These are phyloP conservation scores for Julus scanicus DNA, from an alignment of 2,888 invertebrate species.

Conservation along the genomic window DNA sequence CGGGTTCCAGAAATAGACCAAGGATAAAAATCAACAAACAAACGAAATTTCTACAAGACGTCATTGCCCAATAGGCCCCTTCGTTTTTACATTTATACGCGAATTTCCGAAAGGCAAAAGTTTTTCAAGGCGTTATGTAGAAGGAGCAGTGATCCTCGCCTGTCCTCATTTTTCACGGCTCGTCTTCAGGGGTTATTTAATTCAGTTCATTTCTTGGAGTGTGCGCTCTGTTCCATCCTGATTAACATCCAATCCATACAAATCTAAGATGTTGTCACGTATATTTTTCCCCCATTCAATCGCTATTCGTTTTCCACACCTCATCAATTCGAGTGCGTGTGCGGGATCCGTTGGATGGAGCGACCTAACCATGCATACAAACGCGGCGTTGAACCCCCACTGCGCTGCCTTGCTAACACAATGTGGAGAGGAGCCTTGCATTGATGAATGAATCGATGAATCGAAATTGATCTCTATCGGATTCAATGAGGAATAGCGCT, in stretches of 20 bases:
- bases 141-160: no score
- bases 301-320: constrained; percentile 4
- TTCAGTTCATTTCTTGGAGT: constrained; percentile 1
- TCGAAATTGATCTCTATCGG: constrained; percentile 42
- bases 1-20: no score
- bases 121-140: no score
- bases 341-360: constrained; percentile 34
- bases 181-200: constrained; percentile 38
- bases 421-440: constrained; percentile 13
- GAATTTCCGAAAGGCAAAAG: no score
- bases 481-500: constrained; percentile 32
- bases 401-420: background rate
- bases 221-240: constrained; percentile 39
- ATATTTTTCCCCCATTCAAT: constrained; percentile 3
- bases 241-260: constrained; percentile 42
- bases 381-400: background rate
- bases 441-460: constrained; percentile 42
- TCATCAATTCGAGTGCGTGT: constrained; percentile 34
- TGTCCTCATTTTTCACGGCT: background rate
- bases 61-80: no score
- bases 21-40: no score
- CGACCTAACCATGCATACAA: background rate
- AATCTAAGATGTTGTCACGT: constrained; percentile 42
- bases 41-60: no score
- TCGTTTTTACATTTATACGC: no score